A percentile compares a stretch with the other conserved stretches of the same genome.
Evolutionary conservation across 2,797 vertebrate species (phyloP).

Genomic region (Odontamblyopus rebecca): DNA sequence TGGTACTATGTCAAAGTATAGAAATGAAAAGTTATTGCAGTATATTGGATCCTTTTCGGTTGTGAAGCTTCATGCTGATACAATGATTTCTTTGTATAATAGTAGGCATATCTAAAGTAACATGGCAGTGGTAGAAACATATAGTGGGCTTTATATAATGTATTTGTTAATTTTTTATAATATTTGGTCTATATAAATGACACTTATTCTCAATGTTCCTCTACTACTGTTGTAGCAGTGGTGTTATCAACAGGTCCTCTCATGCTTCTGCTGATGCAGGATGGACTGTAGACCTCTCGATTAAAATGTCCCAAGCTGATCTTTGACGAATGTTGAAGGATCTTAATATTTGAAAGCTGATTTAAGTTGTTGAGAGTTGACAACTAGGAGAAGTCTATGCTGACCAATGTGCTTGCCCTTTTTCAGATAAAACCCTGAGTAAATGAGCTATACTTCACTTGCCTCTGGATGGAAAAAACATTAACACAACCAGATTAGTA

Average conservation of each 20-base stretch:
- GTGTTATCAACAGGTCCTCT: not conserved
- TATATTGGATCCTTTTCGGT: slow-evolving; percentile 3
- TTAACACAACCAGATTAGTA: not conserved
- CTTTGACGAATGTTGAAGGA: no score
- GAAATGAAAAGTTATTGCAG: not conserved
- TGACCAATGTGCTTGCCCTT: not conserved
- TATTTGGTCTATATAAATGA: no score
- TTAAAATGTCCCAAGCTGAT: not conserved
- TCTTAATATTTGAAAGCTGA: no score
- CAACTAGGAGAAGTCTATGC: no score
- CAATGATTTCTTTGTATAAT: not conserved
- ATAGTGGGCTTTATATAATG: no score
- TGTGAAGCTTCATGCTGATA: not conserved
- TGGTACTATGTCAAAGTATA: not conserved
- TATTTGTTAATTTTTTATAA: not conserved
- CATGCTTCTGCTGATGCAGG: not conserved
- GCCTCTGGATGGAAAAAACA: not conserved
- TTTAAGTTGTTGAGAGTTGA: no score
- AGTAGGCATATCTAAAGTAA: not conserved
- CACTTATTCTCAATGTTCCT: no score
- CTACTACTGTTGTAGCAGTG: not conserved
- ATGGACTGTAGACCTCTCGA: no score
- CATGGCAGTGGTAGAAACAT: no score
- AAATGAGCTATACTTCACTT: no score
- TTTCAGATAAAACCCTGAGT: no score